phyloP scores from a whole-genome alignment of 2,113 vertebrate species.

The Hiodon alosoides region DNA sequence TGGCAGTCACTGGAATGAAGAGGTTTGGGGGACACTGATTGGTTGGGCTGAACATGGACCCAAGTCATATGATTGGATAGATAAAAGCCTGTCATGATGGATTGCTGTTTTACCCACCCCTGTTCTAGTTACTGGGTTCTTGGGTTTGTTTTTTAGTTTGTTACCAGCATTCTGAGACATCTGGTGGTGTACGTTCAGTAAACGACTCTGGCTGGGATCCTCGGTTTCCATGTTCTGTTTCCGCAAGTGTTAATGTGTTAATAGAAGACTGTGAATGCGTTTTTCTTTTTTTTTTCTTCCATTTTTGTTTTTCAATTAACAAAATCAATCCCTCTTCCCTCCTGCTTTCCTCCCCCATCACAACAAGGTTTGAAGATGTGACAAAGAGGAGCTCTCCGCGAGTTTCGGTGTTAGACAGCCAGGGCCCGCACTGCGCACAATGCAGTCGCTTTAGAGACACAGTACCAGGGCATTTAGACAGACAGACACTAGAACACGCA shows the following conservation, averaged over 20 bases:
- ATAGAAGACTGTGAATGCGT: constrained; percentile 30
- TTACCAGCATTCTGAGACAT: too few relatives aligned
- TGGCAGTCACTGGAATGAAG: too few relatives aligned
- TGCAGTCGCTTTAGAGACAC: constrained; percentile 79
- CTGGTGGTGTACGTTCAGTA: too few relatives aligned
- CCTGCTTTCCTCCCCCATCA: constrained; percentile 48
- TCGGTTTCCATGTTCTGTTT: constrained; percentile 29
- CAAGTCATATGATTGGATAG: too few relatives aligned
- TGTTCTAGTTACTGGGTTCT: too few relatives aligned
- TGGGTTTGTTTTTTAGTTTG: too few relatives aligned
- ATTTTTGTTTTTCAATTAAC: constrained; percentile 42
- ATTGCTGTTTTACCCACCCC: too few relatives aligned
- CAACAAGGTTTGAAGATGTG: constrained; percentile 60
- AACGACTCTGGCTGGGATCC: too few relatives aligned
- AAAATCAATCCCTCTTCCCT: constrained; percentile 54
- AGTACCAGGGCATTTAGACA: constrained; percentile 73
- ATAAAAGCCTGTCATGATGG: too few relatives aligned
- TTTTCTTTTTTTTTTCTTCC: constrained; percentile 4
- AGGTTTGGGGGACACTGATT: too few relatives aligned
- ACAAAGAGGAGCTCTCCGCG: constrained; percentile 52
- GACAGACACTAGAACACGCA: constrained; percentile 55
- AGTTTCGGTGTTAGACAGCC: constrained; percentile 66
- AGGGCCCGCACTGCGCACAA: constrained; percentile 85
- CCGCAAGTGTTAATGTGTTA: constrained; percentile 34
- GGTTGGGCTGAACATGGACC: too few relatives aligned